Percentiles rank a stretch among this genome's conserved stretches.
Conservation (phyloP, 2,888 invertebrate species). For the Pyrocoelia pectoralis region DNA sequence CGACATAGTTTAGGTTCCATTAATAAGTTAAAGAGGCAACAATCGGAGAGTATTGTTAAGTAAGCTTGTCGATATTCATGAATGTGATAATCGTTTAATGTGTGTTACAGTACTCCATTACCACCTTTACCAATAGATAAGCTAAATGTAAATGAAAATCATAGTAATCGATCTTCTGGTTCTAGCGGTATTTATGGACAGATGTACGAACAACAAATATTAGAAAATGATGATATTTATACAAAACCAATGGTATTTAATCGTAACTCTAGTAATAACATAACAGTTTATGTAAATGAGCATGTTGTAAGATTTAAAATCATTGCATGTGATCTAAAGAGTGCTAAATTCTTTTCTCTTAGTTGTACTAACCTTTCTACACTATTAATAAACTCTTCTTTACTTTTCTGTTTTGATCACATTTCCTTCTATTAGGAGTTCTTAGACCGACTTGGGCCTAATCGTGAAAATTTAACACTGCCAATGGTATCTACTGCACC, state of each 20-base stretch:
- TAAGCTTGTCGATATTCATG: slow-evolving; percentile 56
- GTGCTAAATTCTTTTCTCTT: neutral
- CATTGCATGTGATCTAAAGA: slow-evolving; percentile 2
- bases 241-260: slow-evolving; percentile 72
- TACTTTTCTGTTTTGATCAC: slow-evolving; percentile 5
- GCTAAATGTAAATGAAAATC: slow-evolving; percentile 54
- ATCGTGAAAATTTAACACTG: slow-evolving; percentile 57
- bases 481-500: slow-evolving; percentile 61
- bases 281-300: slow-evolving; percentile 2
- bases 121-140: slow-evolving; percentile 81
- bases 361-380: slow-evolving; percentile 9
- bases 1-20: slow-evolving; percentile 78
- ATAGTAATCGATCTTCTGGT: slow-evolving; percentile 56
- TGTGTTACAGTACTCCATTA: slow-evolving; percentile 72
- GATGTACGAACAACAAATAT: slow-evolving; percentile 58
- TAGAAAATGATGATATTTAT: slow-evolving; percentile 69
- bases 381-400: slow-evolving; percentile 15
- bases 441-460: slow-evolving; percentile 43
- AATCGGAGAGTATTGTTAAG: slow-evolving; percentile 85
- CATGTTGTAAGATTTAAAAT: neutral
- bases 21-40: slow-evolving; percentile 69
- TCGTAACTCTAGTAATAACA: neutral
- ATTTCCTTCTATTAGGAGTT: slow-evolving; percentile 35
- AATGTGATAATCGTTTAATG: slow-evolving; percentile 61
- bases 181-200: slow-evolving; percentile 62